These are phyloP conservation scores for Diploptera punctata DNA, from an alignment of 2,888 invertebrate species.

Conservation along the genomic window DNA sequence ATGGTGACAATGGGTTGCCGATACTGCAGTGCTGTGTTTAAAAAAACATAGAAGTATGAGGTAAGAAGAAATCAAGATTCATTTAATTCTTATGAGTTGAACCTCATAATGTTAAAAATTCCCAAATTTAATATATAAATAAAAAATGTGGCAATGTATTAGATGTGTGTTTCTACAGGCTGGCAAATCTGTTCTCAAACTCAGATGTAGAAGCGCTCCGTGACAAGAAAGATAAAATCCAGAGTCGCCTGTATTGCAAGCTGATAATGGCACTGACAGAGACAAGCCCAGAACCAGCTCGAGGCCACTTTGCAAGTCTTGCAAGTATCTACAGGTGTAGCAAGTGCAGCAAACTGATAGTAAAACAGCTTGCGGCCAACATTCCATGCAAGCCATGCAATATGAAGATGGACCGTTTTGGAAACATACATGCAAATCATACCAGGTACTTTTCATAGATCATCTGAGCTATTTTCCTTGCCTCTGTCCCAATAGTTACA, in stretches of 20 bases:
- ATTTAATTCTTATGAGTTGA: no score
- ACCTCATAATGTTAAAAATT: no score
- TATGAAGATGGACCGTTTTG: conserved; percentile 75
- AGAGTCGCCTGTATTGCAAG: conserved; percentile 83
- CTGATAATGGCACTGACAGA: conserved; percentile 79
- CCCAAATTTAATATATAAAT: neutral
- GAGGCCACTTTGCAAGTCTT: conserved; percentile 83
- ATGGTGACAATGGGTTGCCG: no score
- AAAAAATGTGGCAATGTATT: no score
- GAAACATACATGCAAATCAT: conserved; percentile 75
- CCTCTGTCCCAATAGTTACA: no score
- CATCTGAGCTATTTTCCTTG: no score
- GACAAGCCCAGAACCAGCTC: conserved; percentile 73
- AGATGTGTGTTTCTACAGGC: conserved; percentile 61
- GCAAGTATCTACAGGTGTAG: conserved; percentile 78
- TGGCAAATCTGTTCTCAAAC: conserved; percentile 89
- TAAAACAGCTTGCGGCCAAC: conserved; percentile 70
- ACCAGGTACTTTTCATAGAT: conserved; percentile 67
- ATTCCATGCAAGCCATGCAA: conserved; percentile 76
- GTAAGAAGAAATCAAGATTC: no score
- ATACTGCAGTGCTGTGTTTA: no score
- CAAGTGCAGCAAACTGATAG: conserved; percentile 73
- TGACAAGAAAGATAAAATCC: conserved; percentile 89
- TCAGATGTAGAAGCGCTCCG: conserved; percentile 82
- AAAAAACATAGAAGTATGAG: no score